Evolutionary conservation across 2,797 vertebrate genomes (phyloP), one percentile per base, ranked within the genome.

Genomic region (Falco rusticolus): DNA sequence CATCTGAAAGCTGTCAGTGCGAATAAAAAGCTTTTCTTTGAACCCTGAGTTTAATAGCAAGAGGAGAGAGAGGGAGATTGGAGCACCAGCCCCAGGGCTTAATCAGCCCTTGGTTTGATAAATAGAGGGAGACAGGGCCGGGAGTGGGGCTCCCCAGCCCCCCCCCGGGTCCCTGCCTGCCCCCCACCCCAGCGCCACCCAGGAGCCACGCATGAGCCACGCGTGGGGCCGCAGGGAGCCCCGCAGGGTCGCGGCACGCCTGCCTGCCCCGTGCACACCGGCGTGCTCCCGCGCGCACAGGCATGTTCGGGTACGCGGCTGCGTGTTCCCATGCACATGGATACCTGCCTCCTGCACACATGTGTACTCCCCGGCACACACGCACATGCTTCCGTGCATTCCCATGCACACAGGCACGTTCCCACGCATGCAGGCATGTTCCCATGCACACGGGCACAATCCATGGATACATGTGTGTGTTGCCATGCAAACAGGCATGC

Each of bases 1-100:
- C 98, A 98, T 98, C 98, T 98, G 98, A 98, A 96, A 97, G 97
- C 98, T 97, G 97, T 98, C 97, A 83, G 96, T 94, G 96, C 82
- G 76, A 97, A 97, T 97, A 92, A 97, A 96, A 97, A 97, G 96
- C 97, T 97, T 96, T 71, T 83, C 97, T 98, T 98, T 98, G 97
- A 98, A 97, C 94, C 94, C 91, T 61, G 93, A 84, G 96, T 87
- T 93, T 84, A 91, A 96, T 85, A 94, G 94, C 76, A 79, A 91
- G 96, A 91, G 89, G 91, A 96, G 95, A 95, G 96, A 92, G 54
- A 75, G 75, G 84, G 95, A 89, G 95, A 94, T 87, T 82, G 94
- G 92, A 89, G 92, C 95, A 16, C 34, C 82, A 92, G 98, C 98
- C 97, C 94, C 76, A 48, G 97, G 98, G 96, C 97, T 97, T 96